Percentiles rank a stretch among this genome's conserved stretches.
phyloP scores from a whole-genome alignment of 1,140 invertebrate genomes.

The Nasonia giraulti region DNA sequence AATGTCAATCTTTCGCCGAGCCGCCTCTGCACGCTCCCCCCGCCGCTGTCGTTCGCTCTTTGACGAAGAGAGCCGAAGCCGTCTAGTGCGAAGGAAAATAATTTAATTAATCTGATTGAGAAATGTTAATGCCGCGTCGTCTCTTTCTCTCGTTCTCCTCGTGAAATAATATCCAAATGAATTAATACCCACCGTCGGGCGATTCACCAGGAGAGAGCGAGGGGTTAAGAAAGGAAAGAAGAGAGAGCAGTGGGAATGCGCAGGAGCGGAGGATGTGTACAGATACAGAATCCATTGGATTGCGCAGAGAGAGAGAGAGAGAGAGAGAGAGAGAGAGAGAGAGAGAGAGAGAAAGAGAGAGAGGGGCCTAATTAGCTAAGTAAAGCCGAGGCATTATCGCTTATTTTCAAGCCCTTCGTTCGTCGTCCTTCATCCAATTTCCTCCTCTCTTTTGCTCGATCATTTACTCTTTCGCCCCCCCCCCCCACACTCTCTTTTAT shows the following conservation, averaged over 20 bases:
- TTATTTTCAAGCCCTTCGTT: conserved; percentile 69
- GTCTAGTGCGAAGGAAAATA: conserved; percentile 59
- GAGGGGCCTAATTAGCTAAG: conserved; percentile 73
- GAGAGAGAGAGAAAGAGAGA: conserved; percentile 56
- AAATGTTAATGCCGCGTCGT: conserved; percentile 66
- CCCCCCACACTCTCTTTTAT: conserved; percentile 31
- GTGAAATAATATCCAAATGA: conserved; percentile 72
- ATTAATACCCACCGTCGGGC: conserved; percentile 66
- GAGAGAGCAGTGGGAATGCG: conserved; percentile 52
- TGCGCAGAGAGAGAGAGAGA: conserved; percentile 58
- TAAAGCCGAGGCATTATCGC: conserved; percentile 73
- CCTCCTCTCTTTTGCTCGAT: conserved; percentile 43
- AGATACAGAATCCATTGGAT: conserved; percentile 58
- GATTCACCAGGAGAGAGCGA: conserved; percentile 35
- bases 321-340: conserved; percentile 42
- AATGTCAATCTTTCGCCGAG: conserved; percentile 31
- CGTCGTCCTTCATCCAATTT: conserved; percentile 35
- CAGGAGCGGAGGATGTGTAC: conserved; percentile 53
- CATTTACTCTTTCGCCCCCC: conserved; percentile 53
- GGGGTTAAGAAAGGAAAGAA: conserved; percentile 56
- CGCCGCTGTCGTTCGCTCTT: conserved; percentile 5
- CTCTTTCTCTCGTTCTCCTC: conserved; percentile 37
- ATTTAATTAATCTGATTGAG: conserved; percentile 74
- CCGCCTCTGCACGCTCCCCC: background rate
- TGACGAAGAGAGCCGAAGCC: conserved; percentile 12